phyloP scores from a whole-genome alignment of 1,140 invertebrate species.

The Gryllus bimaculatus region DNA sequence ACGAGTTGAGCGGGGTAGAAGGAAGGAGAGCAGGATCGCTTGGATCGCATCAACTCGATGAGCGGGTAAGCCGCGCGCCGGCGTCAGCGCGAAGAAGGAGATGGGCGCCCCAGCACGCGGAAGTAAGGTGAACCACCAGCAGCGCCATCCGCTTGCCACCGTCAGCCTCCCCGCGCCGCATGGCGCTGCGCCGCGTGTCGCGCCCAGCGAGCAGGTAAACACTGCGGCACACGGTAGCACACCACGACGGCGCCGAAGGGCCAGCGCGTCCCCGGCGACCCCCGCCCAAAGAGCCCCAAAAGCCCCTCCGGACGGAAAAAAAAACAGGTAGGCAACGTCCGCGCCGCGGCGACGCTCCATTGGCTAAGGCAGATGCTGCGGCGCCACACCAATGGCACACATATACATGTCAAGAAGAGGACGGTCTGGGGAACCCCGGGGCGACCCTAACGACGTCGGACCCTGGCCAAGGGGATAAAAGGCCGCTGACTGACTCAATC shows the following conservation, averaged over 20 bases:
- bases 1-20: constrained; percentile 58
- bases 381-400: too few species aligned
- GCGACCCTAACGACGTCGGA: too few species aligned
- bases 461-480: too few species aligned
- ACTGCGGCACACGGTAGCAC: constrained; percentile 43
- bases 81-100: constrained; percentile 49
- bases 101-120: constrained; percentile 50
- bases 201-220: constrained; percentile 36
- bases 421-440: too few species aligned
- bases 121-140: constrained; percentile 55
- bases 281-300: too few species aligned
- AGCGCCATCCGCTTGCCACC: constrained; percentile 54
- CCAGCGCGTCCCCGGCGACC: constrained; percentile 41
- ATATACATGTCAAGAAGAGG: too few species aligned
- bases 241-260: constrained; percentile 42
- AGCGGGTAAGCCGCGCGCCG: constrained; percentile 46
- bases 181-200: constrained; percentile 33
- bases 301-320: too few species aligned
- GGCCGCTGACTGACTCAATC: too few species aligned
- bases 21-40: constrained; percentile 46
- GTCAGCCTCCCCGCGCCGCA: constrained; percentile 25
- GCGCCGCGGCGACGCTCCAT: too few species aligned
- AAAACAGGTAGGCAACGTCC: constrained; percentile 51
- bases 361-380: too few species aligned
- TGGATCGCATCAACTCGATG: constrained; percentile 38